Base-by-base conservation (phyloP, 2,888 invertebrate species). In the Temnothorax unifasciatus region DNA sequence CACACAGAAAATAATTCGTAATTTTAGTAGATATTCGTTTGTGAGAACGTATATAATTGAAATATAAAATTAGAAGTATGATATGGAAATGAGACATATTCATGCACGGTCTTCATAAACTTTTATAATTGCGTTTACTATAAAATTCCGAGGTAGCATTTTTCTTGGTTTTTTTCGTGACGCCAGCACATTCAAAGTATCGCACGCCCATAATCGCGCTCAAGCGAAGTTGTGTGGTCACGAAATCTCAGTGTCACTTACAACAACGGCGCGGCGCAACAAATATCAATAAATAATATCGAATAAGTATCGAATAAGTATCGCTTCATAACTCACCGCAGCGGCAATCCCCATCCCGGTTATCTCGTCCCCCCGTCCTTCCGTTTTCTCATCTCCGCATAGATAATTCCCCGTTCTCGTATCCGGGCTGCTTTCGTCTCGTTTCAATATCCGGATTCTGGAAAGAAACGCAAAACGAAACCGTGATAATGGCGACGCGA, bases 301-400 rank as follows among this genome's bases (percentile, higher is more conserved):
- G 38, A 52, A 38, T 52, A 44, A 11, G 52, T 54, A 68, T 77
- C n/a, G 52, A 52, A 38, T 64, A 44, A 11, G 54, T 54, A 68
- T 77, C 21, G 6, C 18, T 54, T 50, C n/a, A 4, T 50, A 50
- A 76, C 75, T 77, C 54, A 77, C 77, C 15, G 29, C 5, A 54
- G 13, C 15, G 13, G 66, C 34, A 44, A 44, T 59, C 44, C 4
- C 52, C 41, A 3, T 66, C n/a, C 6, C 21, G 63, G 63, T 47
- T 63, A 34, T 61, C 47, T 75, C 47, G 25, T 6, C 29, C 29
- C 8, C 41, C 54, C 3, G 29, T 77, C 18, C 4, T 54, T 66
- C 54, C 38, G 18, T 54, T 18, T 4, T 8, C 15, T 77, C 9
- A 77, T 77, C 41, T 9, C 25, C 13, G 15, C 54, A 15, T 0